Conservation (phyloP, 2,113 vertebrate genomes). For the Mustelus asterias region DNA sequence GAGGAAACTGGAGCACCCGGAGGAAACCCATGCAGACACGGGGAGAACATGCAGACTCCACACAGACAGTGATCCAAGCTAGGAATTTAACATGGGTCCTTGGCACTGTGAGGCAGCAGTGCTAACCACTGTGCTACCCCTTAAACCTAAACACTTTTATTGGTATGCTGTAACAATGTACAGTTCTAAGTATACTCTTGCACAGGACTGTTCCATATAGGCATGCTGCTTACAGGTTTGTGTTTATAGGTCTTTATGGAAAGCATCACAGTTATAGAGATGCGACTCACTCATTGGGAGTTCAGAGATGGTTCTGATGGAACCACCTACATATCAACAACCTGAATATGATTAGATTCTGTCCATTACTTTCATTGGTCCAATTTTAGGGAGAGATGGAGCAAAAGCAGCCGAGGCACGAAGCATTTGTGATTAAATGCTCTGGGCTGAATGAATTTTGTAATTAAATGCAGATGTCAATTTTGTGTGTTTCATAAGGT, state of each 20-base stretch:
- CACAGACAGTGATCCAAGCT: no score
- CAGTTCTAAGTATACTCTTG: no score
- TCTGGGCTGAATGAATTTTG: background rate
- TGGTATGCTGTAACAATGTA: no score
- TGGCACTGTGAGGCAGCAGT: no score
- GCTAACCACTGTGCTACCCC: no score
- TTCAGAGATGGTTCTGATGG: background rate
- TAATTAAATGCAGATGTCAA: background rate
- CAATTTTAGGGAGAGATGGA: background rate
- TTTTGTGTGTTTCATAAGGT: background rate
- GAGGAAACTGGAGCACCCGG: no score
- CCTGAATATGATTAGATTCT: background rate
- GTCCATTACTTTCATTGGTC: background rate
- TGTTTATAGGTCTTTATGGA: background rate
- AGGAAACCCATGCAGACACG: no score
- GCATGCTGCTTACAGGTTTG: no score
- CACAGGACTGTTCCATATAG: no score
- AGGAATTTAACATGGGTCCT: no score
- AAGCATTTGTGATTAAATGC: background rate
- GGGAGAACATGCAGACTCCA: no score
- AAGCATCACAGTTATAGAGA: background rate
- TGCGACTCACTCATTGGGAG: background rate
- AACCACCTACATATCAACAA: background rate
- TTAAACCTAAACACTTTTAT: no score
- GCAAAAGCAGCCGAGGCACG: background rate